A percentile compares a stretch with the other conserved stretches of the same genome.
phyloP scores from a whole-genome alignment of 1,140 invertebrate species.

The Halotydeus destructor region DNA sequence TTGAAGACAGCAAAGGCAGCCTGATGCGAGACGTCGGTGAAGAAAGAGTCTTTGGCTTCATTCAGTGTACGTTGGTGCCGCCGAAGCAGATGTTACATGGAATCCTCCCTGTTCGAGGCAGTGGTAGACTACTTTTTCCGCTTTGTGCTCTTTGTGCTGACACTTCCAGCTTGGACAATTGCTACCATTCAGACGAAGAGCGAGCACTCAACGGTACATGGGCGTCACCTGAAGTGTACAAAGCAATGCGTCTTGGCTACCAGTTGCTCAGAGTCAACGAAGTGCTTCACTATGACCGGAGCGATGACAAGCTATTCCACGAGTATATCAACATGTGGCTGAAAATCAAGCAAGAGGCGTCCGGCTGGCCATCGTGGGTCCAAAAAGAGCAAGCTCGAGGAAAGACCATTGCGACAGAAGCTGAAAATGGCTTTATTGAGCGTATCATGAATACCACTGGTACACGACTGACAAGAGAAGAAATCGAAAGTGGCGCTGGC shows the following conservation, averaged over 20 bases:
- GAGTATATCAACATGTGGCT: slow-evolving; percentile 17
- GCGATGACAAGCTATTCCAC: neutral
- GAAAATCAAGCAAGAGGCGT: slow-evolving; percentile 18
- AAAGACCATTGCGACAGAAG: too few species aligned
- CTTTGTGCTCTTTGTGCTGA: slow-evolving; percentile 17
- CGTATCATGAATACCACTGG: too few species aligned
- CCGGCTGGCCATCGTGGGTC: slow-evolving; percentile 18
- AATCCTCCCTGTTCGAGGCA: neutral
- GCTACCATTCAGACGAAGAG: slow-evolving; percentile 20
- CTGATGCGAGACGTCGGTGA: slow-evolving; percentile 14
- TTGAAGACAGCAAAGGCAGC: slow-evolving; percentile 17
- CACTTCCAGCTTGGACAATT: slow-evolving; percentile 1
- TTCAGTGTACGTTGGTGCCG: slow-evolving; percentile 6
- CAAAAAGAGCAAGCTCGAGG: slow-evolving; percentile 12
- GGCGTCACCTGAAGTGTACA: slow-evolving; percentile 21
- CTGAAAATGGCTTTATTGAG: too few species aligned
- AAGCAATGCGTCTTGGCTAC: slow-evolving; percentile 19
- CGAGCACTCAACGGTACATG: slow-evolving; percentile 23
- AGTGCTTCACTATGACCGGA: slow-evolving; percentile 21
- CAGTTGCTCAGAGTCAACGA: slow-evolving; percentile 22
- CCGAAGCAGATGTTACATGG: neutral
- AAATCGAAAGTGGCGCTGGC: too few species aligned
- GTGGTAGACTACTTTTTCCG: slow-evolving; percentile 15
- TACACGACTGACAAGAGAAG: too few species aligned
- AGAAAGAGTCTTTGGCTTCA: slow-evolving; percentile 24